Conservation (phyloP, 2,888 invertebrate genomes). For the Gasteruption jaculator region DNA sequence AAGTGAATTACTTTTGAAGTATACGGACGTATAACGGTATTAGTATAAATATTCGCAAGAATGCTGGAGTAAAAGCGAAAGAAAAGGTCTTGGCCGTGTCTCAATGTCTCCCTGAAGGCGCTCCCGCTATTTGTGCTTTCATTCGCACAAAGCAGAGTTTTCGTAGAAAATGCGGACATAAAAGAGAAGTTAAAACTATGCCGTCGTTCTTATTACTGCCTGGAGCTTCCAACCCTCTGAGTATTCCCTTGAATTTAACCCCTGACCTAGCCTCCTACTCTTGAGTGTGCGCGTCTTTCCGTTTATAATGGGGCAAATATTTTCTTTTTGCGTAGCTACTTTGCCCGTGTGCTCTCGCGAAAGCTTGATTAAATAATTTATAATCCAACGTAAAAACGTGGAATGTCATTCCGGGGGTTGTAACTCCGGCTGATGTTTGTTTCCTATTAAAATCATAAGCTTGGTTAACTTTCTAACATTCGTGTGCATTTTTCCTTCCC, state of each 20-base stretch:
- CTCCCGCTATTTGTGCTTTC: conserved; percentile 49
- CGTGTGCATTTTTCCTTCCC: no score
- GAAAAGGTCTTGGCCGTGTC: conserved; percentile 37
- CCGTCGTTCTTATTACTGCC: conserved; percentile 52
- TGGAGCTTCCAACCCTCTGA: conserved; percentile 41
- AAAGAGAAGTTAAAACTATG: conserved; percentile 52
- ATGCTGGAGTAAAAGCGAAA: no score
- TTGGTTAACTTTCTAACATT: conserved; percentile 29
- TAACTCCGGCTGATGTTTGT: no score
- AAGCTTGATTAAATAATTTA: conserved; percentile 50
- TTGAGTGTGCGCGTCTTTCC: conserved; percentile 3
- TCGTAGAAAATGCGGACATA: conserved; percentile 46
- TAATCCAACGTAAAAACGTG: conserved; percentile 35
- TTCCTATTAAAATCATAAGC: conserved; percentile 29
- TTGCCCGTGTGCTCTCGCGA: conserved; percentile 15
- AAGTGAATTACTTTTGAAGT: no score
- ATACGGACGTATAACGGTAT: no score
- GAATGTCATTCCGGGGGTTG: conserved; percentile 37
- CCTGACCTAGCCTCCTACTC: conserved; percentile 26
- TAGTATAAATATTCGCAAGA: no score
- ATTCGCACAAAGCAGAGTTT: conserved; percentile 46
- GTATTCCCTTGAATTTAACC: conserved; percentile 15
- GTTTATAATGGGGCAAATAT: conserved; percentile 44
- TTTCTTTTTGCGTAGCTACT: conserved; percentile 44
- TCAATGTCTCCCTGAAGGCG: conserved; percentile 52